phyloP scores from a whole-genome alignment of 2,797 vertebrate species.

The Mycteria americana region DNA sequence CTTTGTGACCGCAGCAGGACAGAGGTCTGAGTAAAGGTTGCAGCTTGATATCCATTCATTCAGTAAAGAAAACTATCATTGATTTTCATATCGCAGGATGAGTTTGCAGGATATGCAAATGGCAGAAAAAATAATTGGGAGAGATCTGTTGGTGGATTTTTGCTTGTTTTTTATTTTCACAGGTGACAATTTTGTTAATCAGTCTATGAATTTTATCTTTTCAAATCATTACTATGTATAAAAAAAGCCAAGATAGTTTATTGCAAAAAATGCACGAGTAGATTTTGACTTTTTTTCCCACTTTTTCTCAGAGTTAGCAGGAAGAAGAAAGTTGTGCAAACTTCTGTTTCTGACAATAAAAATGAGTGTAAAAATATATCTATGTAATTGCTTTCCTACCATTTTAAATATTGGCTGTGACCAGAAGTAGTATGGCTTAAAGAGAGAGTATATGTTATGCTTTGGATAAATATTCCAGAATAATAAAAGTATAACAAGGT shows the following conservation, averaged over 20 bases:
- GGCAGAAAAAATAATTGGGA: background rate
- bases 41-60: background rate
- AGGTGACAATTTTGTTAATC: background rate
- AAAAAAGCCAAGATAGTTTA: background rate
- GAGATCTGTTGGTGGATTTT: background rate
- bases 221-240: background rate
- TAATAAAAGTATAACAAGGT: background rate
- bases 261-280: background rate
- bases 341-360: background rate
- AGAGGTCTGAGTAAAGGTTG: background rate
- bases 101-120: background rate
- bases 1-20: background rate
- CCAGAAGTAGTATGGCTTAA: background rate
- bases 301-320: background rate
- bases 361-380: background rate
- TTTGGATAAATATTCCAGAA: background rate
- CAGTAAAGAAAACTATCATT: background rate
- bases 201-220: background rate
- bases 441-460: background rate
- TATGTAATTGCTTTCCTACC: background rate
- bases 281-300: background rate
- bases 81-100: background rate
- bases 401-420: background rate
- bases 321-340: background rate
- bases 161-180: background rate